Evolutionary conservation across 2,797 vertebrate species (phyloP).

Genomic region (Menidia menidia): DNA sequence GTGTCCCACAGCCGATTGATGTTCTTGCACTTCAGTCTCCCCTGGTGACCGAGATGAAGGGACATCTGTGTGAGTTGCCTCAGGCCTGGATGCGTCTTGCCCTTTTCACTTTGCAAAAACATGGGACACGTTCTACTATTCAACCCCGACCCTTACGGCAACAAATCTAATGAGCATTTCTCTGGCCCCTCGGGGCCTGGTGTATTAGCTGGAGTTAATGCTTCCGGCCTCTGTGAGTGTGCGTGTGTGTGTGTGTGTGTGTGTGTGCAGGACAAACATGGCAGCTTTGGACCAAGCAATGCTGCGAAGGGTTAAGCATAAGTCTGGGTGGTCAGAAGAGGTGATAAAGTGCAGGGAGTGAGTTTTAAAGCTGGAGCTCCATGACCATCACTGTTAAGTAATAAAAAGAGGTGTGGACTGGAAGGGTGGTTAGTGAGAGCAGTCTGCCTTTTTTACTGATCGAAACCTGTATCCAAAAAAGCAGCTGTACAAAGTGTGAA

Average conservation of each 20-base stretch:
- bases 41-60: constrained; percentile 61
- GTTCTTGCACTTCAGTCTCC: constrained; percentile 51
- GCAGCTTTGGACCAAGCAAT: constrained; percentile 64
- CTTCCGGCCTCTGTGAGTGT: constrained; percentile 69
- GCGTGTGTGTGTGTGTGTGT: constrained; percentile 48
- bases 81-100: constrained; percentile 71
- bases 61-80: constrained; percentile 75
- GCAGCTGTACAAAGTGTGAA: not conserved
- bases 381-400: constrained; percentile 54
- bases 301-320: constrained; percentile 56
- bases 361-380: constrained; percentile 55
- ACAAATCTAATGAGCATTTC: constrained; percentile 73
- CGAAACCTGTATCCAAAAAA: not conserved
- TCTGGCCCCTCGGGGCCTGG: constrained; percentile 58
- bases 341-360: constrained; percentile 69
- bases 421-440: constrained; percentile 10
- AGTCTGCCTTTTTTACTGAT: not conserved
- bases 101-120: constrained; percentile 75
- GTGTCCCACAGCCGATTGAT: constrained; percentile 63
- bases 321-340: constrained; percentile 79
- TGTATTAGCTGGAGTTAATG: constrained; percentile 79
- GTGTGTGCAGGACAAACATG: constrained; percentile 57
- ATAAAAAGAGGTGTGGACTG: constrained; percentile 11
- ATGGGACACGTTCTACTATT: constrained; percentile 77
- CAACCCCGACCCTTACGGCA: constrained; percentile 49